Evolutionary conservation across 2,888 invertebrate genomes (phyloP).

Genomic region (Micropterix aruncella): DNA sequence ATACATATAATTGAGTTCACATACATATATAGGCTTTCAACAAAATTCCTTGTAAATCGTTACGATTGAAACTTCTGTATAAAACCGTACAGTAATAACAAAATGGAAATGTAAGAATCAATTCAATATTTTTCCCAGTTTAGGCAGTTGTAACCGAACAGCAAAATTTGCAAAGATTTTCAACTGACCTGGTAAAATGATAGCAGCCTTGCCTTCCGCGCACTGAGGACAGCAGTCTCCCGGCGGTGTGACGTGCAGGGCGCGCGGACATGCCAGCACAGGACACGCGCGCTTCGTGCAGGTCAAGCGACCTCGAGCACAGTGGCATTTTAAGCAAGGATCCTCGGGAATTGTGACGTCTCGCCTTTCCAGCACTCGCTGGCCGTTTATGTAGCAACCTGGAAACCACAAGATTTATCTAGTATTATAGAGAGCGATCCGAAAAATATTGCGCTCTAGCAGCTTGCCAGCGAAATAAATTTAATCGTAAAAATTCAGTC

Average conservation of each 20-base stretch:
- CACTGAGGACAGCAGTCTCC: constrained; percentile 68
- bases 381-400: constrained; percentile 76
- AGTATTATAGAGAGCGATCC: constrained; percentile 1
- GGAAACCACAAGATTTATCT: constrained; percentile 19
- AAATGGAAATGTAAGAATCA: no score
- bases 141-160: no score
- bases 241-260: constrained; percentile 51
- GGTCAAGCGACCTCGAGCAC: constrained; percentile 52
- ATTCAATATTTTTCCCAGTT: no score
- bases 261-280: constrained; percentile 66
- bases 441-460: constrained; percentile 1
- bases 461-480: no score
- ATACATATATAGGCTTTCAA: no score
- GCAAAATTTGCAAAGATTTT: no score
- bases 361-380: constrained; percentile 64
- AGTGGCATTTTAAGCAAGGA: constrained; percentile 75
- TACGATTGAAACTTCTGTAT: no score
- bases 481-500: no score
- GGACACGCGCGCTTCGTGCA: constrained; percentile 82
- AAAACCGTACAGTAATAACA: no score
- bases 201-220: constrained; percentile 32
- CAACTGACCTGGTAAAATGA: constrained; percentile 33
- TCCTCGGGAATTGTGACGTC: constrained; percentile 72
- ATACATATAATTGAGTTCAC: no score
- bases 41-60: no score